Conservation (phyloP, 2,888 invertebrate genomes). For the Drosophila quinaria region DNA sequence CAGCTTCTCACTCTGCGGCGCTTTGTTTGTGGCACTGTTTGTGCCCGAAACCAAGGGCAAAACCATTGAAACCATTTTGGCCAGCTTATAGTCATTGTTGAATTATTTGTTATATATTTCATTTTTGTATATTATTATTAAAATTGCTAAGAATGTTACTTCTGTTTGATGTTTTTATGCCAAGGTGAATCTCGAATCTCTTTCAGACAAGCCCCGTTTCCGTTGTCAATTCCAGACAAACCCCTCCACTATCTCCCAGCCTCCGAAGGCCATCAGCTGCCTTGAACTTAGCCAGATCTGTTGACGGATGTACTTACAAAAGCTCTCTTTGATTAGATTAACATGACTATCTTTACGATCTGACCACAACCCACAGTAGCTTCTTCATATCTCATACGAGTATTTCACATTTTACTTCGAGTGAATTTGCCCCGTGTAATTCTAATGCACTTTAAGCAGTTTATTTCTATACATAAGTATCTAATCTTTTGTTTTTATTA, state of each 20-base stretch:
- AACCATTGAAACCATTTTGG: conserved; percentile 79
- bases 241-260: conserved; percentile 8
- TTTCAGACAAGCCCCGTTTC: conserved; percentile 25
- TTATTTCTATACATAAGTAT: neutral
- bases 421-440: neutral
- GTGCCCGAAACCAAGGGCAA: conserved; percentile 85
- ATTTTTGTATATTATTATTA: conserved; percentile 15
- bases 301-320: conserved; percentile 1
- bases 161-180: neutral
- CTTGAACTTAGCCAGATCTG: conserved; percentile 40
- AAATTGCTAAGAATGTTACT: conserved; percentile 18
- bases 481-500: conserved; percentile 3
- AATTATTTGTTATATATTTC: conserved; percentile 6
- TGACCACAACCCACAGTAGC: conserved; percentile 3
- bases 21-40: conserved; percentile 76
- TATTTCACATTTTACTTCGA: neutral
- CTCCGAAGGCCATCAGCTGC: neutral
- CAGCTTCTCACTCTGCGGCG: conserved; percentile 70
- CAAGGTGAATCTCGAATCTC: neutral
- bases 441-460: conserved; percentile 1
- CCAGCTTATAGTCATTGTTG: conserved; percentile 59
- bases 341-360: conserved; percentile 23
- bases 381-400: neutral
- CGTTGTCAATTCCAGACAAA: conserved; percentile 19
- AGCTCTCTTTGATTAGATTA: conserved; percentile 49